Conservation (phyloP, 2,797 vertebrate genomes). For the Gobio occitaniae region DNA sequence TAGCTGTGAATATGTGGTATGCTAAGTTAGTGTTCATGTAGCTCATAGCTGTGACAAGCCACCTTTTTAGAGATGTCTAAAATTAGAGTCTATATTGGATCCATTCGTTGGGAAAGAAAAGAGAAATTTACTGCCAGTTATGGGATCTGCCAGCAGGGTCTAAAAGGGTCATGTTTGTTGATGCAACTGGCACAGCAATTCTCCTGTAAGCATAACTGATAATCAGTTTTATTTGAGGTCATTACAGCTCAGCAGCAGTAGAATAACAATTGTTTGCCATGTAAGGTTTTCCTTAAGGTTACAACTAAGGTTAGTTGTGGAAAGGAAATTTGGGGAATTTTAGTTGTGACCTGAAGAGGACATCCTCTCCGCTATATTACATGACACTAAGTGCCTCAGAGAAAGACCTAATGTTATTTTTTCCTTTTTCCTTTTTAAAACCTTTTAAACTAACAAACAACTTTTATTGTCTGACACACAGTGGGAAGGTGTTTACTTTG, state of each 20-base stretch:
- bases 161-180: neutral
- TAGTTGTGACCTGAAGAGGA: neutral
- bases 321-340: neutral
- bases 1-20: neutral
- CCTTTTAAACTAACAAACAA: conserved; percentile 5
- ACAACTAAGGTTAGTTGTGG: too few relatives aligned
- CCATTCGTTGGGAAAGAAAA: neutral
- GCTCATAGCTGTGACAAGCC: neutral
- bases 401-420: neutral
- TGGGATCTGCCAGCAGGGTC: neutral
- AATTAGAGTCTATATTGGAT: neutral
- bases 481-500: conserved; percentile 47
- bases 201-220: neutral
- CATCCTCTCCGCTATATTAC: neutral
- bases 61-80: neutral
- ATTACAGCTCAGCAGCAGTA: conserved; percentile 1
- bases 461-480: conserved; percentile 31
- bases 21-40: neutral
- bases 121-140: neutral
- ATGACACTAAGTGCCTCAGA: neutral
- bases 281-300: neutral
- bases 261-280: neutral
- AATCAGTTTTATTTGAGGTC: neutral
- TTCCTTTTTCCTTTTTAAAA: conserved; percentile 10
- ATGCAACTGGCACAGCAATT: neutral